Conservation (phyloP, 1,140 invertebrate species). For the Pogonus chalceus region DNA sequence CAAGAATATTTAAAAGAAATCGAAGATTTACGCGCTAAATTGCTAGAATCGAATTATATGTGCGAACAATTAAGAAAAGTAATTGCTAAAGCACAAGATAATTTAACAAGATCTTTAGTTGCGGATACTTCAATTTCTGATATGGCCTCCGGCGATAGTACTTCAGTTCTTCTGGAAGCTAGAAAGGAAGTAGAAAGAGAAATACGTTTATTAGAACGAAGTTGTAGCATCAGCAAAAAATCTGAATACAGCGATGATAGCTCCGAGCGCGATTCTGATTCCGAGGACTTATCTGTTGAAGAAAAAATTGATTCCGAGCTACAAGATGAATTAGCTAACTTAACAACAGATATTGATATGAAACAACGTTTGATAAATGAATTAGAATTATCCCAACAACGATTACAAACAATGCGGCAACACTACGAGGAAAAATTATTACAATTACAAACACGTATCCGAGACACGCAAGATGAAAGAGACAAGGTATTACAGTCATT, state of each 20-base stretch:
- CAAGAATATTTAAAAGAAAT: conserved; percentile 84
- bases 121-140: conserved; percentile 12
- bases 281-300: conserved; percentile 49
- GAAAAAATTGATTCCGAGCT: conserved; percentile 34
- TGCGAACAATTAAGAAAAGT: conserved; percentile 66
- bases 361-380: conserved; percentile 91
- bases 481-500: conserved; percentile 77
- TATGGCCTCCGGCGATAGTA: conserved; percentile 29
- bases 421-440: conserved; percentile 94
- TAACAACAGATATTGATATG: conserved; percentile 85
- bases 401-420: conserved; percentile 70
- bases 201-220: conserved; percentile 37
- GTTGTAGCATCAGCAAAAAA: conserved; percentile 29
- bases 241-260: conserved; percentile 27
- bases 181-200: conserved; percentile 55
- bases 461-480: conserved; percentile 82
- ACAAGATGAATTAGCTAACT: conserved; percentile 63
- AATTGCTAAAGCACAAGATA: conserved; percentile 28
- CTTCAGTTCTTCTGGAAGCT: conserved; percentile 49
- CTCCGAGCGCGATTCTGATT: conserved; percentile 36
- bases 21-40: conserved; percentile 75
- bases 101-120: no score
- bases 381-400: conserved; percentile 75
- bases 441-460: conserved; percentile 78
- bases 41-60: conserved; percentile 80